Percentiles rank a stretch among this genome's conserved stretches.
These are phyloP conservation scores for Ischnura elegans DNA, from an alignment of 2,888 invertebrate genomes.

Conservation along the genomic window DNA sequence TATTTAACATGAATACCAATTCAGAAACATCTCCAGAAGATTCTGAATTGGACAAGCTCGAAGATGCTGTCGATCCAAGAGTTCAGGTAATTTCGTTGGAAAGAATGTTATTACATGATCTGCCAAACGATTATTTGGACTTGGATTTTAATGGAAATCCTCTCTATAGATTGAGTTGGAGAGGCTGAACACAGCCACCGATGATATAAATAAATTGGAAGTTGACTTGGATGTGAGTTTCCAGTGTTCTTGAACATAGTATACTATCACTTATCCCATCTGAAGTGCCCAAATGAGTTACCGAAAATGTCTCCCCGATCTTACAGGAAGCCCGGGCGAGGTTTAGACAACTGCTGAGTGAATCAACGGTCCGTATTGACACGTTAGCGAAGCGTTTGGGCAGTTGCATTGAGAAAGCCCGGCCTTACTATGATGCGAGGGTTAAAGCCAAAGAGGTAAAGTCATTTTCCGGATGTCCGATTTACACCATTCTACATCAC, in stretches of 20 bases:
- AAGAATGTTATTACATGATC: slow-evolving; percentile 77
- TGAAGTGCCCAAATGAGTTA: not conserved
- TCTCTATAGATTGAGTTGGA: slow-evolving; percentile 88
- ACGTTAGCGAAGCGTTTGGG: slow-evolving; percentile 90
- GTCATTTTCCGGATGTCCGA: slow-evolving; percentile 70
- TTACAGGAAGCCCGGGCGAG: slow-evolving; percentile 87
- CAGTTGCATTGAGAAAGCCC: slow-evolving; percentile 90
- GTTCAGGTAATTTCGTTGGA: slow-evolving; percentile 83
- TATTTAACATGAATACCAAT: slow-evolving; percentile 53
- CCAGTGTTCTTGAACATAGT: not conserved
- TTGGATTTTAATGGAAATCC: not conserved
- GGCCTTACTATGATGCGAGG: slow-evolving; percentile 94
- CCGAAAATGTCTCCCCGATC: not conserved
- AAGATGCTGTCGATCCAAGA: slow-evolving; percentile 88
- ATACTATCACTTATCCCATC: not conserved
- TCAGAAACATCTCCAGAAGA: slow-evolving; percentile 59
- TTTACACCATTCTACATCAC: not conserved
- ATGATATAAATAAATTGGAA: slow-evolving; percentile 95
- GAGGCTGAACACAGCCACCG: slow-evolving; percentile 92
- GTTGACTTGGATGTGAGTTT: slow-evolving; percentile 89
- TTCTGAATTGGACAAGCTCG: slow-evolving; percentile 51
- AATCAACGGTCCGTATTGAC: slow-evolving; percentile 91
- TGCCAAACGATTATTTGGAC: slow-evolving; percentile 63
- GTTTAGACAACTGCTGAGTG: slow-evolving; percentile 89
- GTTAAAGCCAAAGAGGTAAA: slow-evolving; percentile 89